Percentiles rank a stretch among this genome's conserved stretches.
Evolutionary conservation across 2,797 vertebrate genomes (phyloP).

Genomic region (Chrysocyon brachyurus): DNA sequence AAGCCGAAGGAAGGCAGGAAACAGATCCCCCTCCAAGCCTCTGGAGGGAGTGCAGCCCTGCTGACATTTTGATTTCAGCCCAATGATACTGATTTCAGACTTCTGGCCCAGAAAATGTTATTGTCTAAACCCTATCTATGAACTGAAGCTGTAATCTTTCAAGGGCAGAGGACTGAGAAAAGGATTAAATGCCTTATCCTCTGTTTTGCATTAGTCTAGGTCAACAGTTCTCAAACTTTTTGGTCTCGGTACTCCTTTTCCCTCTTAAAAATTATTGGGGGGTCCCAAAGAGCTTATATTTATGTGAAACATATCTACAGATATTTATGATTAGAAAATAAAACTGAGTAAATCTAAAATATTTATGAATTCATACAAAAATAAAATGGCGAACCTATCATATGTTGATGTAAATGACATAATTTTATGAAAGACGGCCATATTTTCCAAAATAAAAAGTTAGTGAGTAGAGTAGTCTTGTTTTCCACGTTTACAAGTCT

Average conservation of each 20-base stretch:
- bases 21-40: not conserved
- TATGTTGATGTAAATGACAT: not conserved
- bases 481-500: not conserved
- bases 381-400: not conserved
- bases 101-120: not conserved
- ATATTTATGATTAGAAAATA: not conserved
- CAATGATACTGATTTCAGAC: not conserved
- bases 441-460: not conserved
- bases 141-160: not conserved
- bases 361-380: not conserved
- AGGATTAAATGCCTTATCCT: not conserved
- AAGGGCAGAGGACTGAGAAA: not conserved
- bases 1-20: not conserved
- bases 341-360: not conserved
- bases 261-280: no score
- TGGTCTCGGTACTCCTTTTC: not conserved
- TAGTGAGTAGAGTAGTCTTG: not conserved
- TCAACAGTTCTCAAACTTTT: not conserved
- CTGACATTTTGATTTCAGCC: not conserved
- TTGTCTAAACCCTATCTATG: not conserved
- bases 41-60: no score
- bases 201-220: not conserved
- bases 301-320: not conserved
- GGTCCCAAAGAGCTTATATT: not conserved
- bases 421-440: conserved; percentile 13